Evolutionary conservation across 2,888 invertebrate species (phyloP).

Genomic region (Drosophila algonquin): DNA sequence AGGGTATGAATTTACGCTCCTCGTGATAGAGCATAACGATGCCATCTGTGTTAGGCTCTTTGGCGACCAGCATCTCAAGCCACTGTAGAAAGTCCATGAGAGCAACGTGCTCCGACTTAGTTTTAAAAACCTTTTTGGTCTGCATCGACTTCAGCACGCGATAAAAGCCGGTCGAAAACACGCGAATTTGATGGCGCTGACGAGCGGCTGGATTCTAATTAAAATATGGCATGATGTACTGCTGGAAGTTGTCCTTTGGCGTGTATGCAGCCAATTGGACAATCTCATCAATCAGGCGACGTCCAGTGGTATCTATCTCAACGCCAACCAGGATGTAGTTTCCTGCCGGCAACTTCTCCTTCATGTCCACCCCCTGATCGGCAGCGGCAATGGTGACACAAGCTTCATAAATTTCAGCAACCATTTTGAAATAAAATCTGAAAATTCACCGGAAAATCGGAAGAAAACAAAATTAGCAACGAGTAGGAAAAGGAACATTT

Average conservation of each 20-base stretch:
- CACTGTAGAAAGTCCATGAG: constrained; percentile 88
- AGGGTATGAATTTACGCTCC: constrained; percentile 87
- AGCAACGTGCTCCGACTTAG: constrained; percentile 89
- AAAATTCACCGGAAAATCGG: not conserved
- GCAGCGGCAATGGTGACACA: constrained; percentile 50
- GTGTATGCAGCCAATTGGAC: constrained; percentile 93
- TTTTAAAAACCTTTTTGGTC: constrained; percentile 90
- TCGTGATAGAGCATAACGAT: constrained; percentile 88
- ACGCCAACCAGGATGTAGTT: constrained; percentile 91
- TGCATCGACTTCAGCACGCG: constrained; percentile 92
- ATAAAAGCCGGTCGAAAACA: constrained; percentile 92
- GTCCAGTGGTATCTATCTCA: constrained; percentile 93
- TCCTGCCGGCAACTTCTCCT: constrained; percentile 71
- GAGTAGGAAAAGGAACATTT: not conserved
- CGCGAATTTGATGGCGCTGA: constrained; percentile 90
- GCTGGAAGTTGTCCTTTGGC: constrained; percentile 89
- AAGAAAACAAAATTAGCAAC: not conserved
- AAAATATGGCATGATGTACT: constrained; percentile 94
- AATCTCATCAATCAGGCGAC: constrained; percentile 92
- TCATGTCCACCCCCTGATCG: constrained; percentile 50
- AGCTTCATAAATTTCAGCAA: constrained; percentile 54
- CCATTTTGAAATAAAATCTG: constrained; percentile 63
- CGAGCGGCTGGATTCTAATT: constrained; percentile 90
- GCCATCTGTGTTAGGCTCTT: constrained; percentile 86
- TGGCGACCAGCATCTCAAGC: constrained; percentile 85